Evolutionary conservation across 2,797 vertebrate species (phyloP), one percentile per base, ranked within the genome.

Genomic region (Pseudomugil tenellus): DNA sequence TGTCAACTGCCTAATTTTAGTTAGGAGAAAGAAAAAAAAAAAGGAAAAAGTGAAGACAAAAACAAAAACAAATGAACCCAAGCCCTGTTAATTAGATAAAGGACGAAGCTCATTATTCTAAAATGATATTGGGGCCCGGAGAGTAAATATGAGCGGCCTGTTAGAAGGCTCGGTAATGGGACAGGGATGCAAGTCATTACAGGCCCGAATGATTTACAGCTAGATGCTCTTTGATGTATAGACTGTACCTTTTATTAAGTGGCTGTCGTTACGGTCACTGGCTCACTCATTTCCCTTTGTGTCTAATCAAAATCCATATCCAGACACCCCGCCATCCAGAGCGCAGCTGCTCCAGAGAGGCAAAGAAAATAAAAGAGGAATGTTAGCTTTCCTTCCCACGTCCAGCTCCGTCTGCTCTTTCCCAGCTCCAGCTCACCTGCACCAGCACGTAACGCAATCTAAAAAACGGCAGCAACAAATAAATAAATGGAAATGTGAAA

Each of bases 71-170:
- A 83, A 78, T 71, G 91, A 92, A 95, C 93, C 81, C 92, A 92
- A 92, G 93, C 94, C 92, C 90, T 86, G 94, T 96, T 97, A 97
- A 97, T 97, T 97, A 96, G 95, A 97, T 97, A 95, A 96, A 94
- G 94, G 93, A 95, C 94, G 95, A 96, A 94, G 94, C 95, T 96
- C 96, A 96, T 97, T 97, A 96, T 96, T 97, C 95, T 96, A 94
- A 96, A 97, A 96, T 96, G 94, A 96, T 97, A 96, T 95, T 76
- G 83, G 95, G 77, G 95, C 94, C 79, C 63, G 92, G 91, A 95
- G 94, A 92, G 95, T 96, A 96, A 96, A 96, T 94, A 96, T 94
- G 85, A 87, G 94, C 92, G 91, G 94, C 95, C 94, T 93, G 92
- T 93, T 93, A 93, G 93, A 85, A 46, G 92, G 87, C 84, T 91